Percentiles rank a stretch among this genome's conserved stretches.
These are phyloP conservation scores for Autographa pulchrina DNA, from an alignment of 2,888 invertebrate species.

Conservation along the genomic window DNA sequence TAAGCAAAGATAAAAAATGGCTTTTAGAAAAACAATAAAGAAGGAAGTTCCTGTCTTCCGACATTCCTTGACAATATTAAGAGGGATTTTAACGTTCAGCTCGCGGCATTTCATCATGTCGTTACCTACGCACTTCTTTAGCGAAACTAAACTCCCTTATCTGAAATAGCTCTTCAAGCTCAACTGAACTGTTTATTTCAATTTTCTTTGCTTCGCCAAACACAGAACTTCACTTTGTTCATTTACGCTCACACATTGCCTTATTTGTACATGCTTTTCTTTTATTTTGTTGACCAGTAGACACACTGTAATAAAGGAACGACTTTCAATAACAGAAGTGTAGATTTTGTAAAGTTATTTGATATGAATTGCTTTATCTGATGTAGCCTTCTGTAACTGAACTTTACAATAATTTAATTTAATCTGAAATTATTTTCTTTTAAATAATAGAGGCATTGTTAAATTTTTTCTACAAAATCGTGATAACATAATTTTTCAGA, in stretches of 20 bases:
- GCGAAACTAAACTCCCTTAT: slow-evolving; percentile 39
- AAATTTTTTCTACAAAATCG: too few relatives aligned
- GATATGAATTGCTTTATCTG: background rate
- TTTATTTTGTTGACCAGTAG: slow-evolving; percentile 3
- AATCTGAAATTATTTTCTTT: too few relatives aligned
- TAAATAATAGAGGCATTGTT: too few relatives aligned
- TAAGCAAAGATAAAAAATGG: background rate
- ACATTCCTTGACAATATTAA: slow-evolving; percentile 14
- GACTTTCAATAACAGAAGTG: background rate
- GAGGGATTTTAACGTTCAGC: slow-evolving; percentile 7
- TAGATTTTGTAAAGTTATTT: background rate
- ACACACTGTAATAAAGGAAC: background rate
- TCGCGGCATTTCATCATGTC: slow-evolving; percentile 7
- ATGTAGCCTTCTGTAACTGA: too few relatives aligned
- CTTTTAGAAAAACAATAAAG: background rate
- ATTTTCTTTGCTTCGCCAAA: slow-evolving; percentile 46
- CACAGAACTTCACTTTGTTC: slow-evolving; percentile 49
- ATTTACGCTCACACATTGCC: slow-evolving; percentile 28
- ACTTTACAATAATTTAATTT: too few relatives aligned
- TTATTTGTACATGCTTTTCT: slow-evolving; percentile 23
- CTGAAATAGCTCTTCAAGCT: slow-evolving; percentile 48
- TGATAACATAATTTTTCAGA: too few relatives aligned
- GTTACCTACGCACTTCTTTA: slow-evolving; percentile 14
- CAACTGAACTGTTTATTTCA: slow-evolving; percentile 51
- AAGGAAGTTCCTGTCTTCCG: background rate